Base-by-base conservation (phyloP, 2,888 invertebrate genomes). In the Girardia tigrina region DNA sequence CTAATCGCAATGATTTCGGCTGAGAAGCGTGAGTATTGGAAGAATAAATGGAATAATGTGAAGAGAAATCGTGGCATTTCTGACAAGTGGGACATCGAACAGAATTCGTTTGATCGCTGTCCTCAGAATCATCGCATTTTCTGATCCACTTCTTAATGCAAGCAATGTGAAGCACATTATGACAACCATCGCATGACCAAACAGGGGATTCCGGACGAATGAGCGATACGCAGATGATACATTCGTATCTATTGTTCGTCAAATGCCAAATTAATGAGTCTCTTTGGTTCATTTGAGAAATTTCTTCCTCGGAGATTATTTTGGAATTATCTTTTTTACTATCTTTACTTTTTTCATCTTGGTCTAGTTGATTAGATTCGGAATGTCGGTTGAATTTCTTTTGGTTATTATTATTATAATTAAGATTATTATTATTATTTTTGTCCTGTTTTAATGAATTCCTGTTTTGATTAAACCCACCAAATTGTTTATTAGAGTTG, bases 161-260 rank as follows among this genome's bases (percentile, higher is more conserved):
- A 78, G 88, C 88, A 16, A 97, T 87, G 86, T 97, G 97, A 78
- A 94, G 88, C 75, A 94, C 90, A 83, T 95, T 92, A 85, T 89
- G 93, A 82, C 97, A 97, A 80, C 90, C 91, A 78, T 86, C 84
- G 83, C 97, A 97, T 0, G 90, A 90, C 95, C 97, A 97, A 29
- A 92, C 89, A 1, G 89, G 87, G 80, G 92, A 90, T 29, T 87
- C 88, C 78, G 90, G 89, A 78, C 89, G 88, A 42, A 97, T 89
- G 73, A 88, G 87, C 79, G 93, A 94, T 81, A 91, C 94, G 83
- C 97, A 97, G 20, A 97, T 92, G 80, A 94, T 88, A 83, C 97
- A 97, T 84, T 97, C 97, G 77, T 94, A 87, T 0, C 88, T 88
- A 0, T 91, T 90, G 77, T 88, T 88, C 78, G 89, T 89, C 73